phyloP scores from a whole-genome alignment of 2,797 vertebrate genomes.

The Micrastur ruficollis region DNA sequence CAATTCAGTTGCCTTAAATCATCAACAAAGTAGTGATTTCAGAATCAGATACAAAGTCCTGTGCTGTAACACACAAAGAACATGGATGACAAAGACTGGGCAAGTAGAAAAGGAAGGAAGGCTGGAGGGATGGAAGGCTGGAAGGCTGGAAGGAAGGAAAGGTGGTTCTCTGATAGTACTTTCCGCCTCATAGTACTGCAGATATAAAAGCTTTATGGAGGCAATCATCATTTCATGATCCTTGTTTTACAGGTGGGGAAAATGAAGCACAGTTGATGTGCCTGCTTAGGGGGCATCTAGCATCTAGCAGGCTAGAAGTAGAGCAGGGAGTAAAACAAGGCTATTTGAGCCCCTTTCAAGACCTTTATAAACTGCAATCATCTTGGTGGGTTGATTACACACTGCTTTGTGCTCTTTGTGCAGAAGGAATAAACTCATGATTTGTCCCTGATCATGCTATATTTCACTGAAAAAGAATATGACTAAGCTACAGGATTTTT shows the following conservation, averaged over 20 bases:
- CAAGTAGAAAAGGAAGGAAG: background rate
- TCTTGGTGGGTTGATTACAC: background rate
- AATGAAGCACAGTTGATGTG: background rate
- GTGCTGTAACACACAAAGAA: background rate
- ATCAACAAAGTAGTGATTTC: background rate
- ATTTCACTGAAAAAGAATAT: background rate
- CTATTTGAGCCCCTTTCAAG: background rate
- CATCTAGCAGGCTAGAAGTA: background rate
- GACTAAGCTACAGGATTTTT: background rate
- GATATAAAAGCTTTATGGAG: rapidly evolving
- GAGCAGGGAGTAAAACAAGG: background rate
- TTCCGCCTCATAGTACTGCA: background rate
- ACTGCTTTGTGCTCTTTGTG: background rate
- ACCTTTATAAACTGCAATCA: rapidly evolving
- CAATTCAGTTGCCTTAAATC: background rate
- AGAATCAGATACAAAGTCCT: background rate
- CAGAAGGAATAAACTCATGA: background rate
- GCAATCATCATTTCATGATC: background rate
- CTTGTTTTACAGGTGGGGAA: background rate
- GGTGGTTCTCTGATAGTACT: background rate
- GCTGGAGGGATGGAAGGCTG: too few relatives aligned
- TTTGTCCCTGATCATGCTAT: background rate
- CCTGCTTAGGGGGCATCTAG: background rate
- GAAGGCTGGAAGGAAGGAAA: background rate
- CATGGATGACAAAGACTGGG: background rate